These are phyloP conservation scores for Cygnus buccinator DNA, from an alignment of 2,113 vertebrate species.

Conservation along the genomic window DNA sequence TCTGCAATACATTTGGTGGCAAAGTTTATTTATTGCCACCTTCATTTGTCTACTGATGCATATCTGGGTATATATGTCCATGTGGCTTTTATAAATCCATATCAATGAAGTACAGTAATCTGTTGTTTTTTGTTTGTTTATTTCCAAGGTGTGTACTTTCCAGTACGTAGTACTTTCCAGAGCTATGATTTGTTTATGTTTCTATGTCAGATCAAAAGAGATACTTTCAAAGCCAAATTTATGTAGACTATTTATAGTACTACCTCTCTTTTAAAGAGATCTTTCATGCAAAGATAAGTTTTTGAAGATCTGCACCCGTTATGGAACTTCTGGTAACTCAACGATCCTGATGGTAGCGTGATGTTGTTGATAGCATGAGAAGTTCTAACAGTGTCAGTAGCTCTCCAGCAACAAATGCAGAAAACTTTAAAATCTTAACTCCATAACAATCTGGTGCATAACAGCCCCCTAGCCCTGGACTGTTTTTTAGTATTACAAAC, in stretches of 20 bases:
- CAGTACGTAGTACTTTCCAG: not conserved
- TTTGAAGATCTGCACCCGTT: not conserved
- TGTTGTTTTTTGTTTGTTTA: not conserved
- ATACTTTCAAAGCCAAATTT: not conserved
- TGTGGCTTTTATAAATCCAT: not conserved
- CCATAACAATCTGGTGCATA: accelerated
- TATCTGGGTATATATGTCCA: not conserved
- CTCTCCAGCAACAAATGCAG: not conserved
- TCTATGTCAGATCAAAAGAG: not conserved
- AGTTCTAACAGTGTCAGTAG: not conserved
- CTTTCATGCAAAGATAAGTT: not conserved
- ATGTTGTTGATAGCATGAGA: not conserved
- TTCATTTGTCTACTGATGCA: not conserved
- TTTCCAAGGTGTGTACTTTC: not conserved
- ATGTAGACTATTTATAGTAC: not conserved
- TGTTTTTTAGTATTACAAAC: not conserved
- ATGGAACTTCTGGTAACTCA: not conserved
- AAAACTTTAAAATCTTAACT: not conserved
- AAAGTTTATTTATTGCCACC: not conserved
- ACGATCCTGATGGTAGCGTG: accelerated
- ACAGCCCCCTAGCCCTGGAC: not conserved
- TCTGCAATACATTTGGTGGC: not conserved
- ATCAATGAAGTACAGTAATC: not conserved
- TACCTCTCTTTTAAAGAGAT: not conserved
- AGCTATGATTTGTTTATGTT: not conserved